Evolutionary conservation across 2,888 invertebrate species (phyloP), one percentile per base, ranked within the genome.

Genomic region (Camptogramma bilineatum): DNA sequence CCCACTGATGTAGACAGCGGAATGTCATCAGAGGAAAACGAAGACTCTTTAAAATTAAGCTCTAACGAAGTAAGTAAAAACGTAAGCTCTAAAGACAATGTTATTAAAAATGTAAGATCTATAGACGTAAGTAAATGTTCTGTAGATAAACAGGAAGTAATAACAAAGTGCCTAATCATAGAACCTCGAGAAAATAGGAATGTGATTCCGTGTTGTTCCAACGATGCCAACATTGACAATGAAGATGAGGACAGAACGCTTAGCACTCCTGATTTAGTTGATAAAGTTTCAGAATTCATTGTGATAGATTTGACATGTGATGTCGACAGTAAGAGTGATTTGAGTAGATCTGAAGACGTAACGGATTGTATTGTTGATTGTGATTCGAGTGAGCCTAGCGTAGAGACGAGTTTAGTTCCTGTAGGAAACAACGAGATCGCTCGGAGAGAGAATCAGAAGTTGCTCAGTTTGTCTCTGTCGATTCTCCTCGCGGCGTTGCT

Each of bases 391-490:
- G 64, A 60, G 59, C 59, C 64, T 64, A 64, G 52, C 19, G 28
- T 60, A 64, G 86, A 79, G 66, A 85, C 81, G 83, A 84, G 85
- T 83, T 84, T 92, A 86, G 89, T 93, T 87, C 91, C 92, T 85
- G 87, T 91, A 67, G 73, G 69, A 64, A 88, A 86, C 82, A 93
- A 91, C 77, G 92, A 89, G 82, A 76, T 93, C 54, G 94, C 83
- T 52, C 82, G 81, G 69, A 85, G 86, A 5, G 93, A 93, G 72
- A 90, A 84, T 72, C 89, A 91, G 76, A 94, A 94, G 82, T 80
- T 95, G 73, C 93, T 95, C 52, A 94, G 95, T 69, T 81, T 95
- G 58, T 95, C 95, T 18, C 80, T 95, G 39, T 95, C 95, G 51
- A 90, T 95, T 70, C 84, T 95, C 16, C 87, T 95, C 52, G 95